Conservation (phyloP, 1,140 invertebrate species). For the Penaeus vannamei region DNA sequence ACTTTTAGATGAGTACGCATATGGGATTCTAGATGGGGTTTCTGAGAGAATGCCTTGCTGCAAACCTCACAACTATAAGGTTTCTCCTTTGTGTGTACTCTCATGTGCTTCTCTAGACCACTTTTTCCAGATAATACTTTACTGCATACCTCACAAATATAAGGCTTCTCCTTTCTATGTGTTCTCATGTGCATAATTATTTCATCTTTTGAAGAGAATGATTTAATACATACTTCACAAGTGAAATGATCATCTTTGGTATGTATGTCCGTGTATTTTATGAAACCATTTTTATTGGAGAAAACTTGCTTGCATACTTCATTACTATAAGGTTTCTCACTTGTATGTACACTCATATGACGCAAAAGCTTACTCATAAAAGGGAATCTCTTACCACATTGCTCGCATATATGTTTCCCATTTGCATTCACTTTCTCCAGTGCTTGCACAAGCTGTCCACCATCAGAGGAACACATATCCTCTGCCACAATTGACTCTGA, state of each 20-base stretch:
- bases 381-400: too few species aligned
- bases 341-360: constrained; percentile 4
- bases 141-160: background rate
- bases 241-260: background rate
- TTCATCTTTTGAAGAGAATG: background rate
- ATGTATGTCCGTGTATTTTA: too few species aligned
- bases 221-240: background rate
- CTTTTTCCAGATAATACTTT: constrained; percentile 11
- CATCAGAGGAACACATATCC: too few species aligned
- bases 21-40: background rate
- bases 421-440: too few species aligned
- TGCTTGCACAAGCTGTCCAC: too few species aligned
- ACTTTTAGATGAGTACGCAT: background rate
- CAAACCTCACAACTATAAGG: background rate
- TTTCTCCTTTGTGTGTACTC: background rate
- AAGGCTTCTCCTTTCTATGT: constrained; percentile 17
- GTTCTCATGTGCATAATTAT: background rate
- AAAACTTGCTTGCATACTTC: too few species aligned
- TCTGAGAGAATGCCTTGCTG: background rate
- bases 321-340: background rate
- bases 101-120: background rate
- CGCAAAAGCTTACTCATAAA: background rate
- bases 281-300: too few species aligned
- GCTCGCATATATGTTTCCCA: too few species aligned
- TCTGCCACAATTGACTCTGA: too few species aligned